phyloP scores from a whole-genome alignment of 2,888 invertebrate genomes.

The Idaea straminata region DNA sequence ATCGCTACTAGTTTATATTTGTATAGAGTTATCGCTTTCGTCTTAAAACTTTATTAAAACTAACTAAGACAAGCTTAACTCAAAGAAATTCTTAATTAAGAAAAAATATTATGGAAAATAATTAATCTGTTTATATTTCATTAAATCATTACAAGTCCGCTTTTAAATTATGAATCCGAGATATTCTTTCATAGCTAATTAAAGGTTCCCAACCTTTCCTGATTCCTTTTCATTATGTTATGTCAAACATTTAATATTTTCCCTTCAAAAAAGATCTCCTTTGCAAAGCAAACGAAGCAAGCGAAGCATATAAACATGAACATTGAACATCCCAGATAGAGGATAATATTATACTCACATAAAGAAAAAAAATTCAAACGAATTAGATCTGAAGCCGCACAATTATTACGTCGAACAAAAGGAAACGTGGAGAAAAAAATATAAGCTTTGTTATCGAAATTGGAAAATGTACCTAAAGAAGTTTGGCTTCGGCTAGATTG shows the following conservation, averaged over 20 bases:
- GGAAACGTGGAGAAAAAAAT: constrained; percentile 51
- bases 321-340: constrained; percentile 36
- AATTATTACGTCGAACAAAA: constrained; percentile 66
- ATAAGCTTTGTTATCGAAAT: constrained; percentile 78
- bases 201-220: constrained; percentile 15
- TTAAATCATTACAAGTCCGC: background rate
- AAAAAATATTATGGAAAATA: background rate
- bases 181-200: background rate
- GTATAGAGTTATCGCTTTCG: no score
- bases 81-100: no score
- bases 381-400: constrained; percentile 56
- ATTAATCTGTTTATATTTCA: background rate
- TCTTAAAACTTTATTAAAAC: no score
- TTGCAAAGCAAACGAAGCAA: constrained; percentile 27
- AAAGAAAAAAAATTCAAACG: constrained; percentile 53
- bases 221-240: constrained; percentile 12
- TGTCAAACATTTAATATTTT: constrained; percentile 42
- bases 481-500: constrained; percentile 47
- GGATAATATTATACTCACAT: constrained; percentile 20
- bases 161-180: background rate
- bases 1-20: no score
- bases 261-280: constrained; percentile 45
- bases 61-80: no score
- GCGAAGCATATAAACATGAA: constrained; percentile 51
- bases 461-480: constrained; percentile 75